Conservation (phyloP, 2,888 invertebrate genomes). For the Adelphocoris suturalis region DNA sequence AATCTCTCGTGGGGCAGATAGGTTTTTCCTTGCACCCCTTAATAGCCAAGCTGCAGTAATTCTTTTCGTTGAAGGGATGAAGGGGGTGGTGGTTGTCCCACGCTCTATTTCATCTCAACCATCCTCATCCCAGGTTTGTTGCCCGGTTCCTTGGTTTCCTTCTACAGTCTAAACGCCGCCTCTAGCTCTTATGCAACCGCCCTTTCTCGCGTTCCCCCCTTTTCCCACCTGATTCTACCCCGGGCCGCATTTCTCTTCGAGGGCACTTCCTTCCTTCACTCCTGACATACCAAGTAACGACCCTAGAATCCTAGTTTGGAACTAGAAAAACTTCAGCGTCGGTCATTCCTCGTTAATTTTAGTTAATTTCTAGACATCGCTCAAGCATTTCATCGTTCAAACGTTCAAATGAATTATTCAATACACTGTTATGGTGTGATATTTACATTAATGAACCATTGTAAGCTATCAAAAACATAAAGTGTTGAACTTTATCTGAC, state of each 20-base stretch:
- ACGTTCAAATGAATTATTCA: too few species aligned
- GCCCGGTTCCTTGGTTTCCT: slow-evolving; percentile 15
- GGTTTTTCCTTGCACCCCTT: too few species aligned
- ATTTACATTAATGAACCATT: too few species aligned
- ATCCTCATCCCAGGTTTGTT: slow-evolving; percentile 39
- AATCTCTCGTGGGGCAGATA: too few species aligned
- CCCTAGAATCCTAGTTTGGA: background rate
- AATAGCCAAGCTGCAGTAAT: too few species aligned
- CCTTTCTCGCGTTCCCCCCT: background rate
- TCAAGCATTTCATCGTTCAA: too few species aligned
- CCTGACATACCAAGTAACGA: background rate
- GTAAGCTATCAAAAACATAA: too few species aligned
- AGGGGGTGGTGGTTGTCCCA: background rate
- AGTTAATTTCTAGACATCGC: too few species aligned
- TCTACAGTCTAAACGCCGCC: background rate
- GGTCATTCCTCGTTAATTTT: too few species aligned
- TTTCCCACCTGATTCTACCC: background rate
- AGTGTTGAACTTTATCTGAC: too few species aligned
- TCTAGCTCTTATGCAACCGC: background rate
- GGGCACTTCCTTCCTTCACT: slow-evolving; percentile 18
- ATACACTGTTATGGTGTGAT: too few species aligned
- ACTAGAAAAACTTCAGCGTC: too few species aligned
- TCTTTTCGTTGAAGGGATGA: background rate
- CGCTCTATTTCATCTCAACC: slow-evolving; percentile 28
- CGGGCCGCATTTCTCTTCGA: slow-evolving; percentile 14